These are phyloP conservation scores for Aphelenchoides fujianensis DNA, from an alignment of 1,140 invertebrate genomes.

Conservation along the genomic window DNA sequence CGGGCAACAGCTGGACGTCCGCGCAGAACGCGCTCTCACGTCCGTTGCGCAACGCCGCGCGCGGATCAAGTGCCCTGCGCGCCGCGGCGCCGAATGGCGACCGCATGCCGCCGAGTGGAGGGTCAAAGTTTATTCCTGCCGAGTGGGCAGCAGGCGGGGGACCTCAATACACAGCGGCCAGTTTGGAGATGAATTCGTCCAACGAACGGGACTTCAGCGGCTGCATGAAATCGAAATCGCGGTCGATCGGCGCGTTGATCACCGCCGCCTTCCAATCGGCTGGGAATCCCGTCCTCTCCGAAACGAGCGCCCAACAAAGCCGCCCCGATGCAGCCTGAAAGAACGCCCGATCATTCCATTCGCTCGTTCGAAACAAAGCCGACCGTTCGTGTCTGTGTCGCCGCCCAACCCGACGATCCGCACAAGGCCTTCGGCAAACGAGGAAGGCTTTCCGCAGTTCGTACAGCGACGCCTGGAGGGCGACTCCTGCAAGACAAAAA, in stretches of 20 bases:
- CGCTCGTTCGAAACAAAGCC: no score
- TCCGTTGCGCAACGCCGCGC: background rate
- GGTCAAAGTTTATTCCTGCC: no score
- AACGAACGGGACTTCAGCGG: slow-evolving; percentile 17
- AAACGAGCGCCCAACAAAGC: slow-evolving; percentile 32
- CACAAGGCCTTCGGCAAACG: slow-evolving; percentile 24
- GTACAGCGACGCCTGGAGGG: slow-evolving; percentile 35
- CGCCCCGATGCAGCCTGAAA: slow-evolving; percentile 33
- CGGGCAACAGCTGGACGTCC: no score
- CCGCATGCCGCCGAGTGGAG: background rate
- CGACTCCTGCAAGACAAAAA: no score
- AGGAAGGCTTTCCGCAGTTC: slow-evolving; percentile 27
- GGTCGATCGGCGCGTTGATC: slow-evolving; percentile 21
- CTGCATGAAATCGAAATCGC: background rate
- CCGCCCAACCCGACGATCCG: slow-evolving; percentile 25
- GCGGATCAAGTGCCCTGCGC: background rate
- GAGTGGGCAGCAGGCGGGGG: no score
- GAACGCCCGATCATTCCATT: no score
- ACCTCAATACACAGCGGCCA: background rate
- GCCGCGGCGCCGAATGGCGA: background rate
- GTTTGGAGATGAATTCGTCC: background rate
- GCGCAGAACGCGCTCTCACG: background rate
- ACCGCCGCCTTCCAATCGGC: slow-evolving; percentile 31
- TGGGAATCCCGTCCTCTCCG: slow-evolving; percentile 35
- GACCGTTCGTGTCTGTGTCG: slow-evolving; percentile 43